Base-by-base conservation (phyloP, 2,888 invertebrate genomes). In the Oscheius myriophilus region DNA sequence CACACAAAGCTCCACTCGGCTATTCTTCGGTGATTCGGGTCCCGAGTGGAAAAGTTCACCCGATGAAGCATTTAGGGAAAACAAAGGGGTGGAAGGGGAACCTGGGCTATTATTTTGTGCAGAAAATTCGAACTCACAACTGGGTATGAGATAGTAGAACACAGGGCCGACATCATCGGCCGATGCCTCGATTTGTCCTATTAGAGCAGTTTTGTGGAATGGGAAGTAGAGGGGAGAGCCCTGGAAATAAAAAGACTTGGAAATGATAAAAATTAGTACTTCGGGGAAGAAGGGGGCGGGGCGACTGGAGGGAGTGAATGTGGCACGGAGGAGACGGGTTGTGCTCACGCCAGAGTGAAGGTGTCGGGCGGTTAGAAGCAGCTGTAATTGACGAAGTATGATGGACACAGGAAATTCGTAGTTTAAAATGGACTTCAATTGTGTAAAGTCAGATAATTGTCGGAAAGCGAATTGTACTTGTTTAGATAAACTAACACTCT, bases 131-230 rank as follows among this genome's bases (percentile, higher is more conserved):
- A 42, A 41, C 23, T 43, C 54, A 58, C 66, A 66, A 21, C 49
- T 49, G 16, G 66, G 66, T n/a, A 66, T 55, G 16, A 66, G 45
- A 45, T 66, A 66, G 57, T 66, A 66, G 55, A 57, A 46, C 6
- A 51, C 39, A 16, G 18, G 46, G 18, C 57, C 66, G 16, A n/a
- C 12, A 45, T 57, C 66, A 21, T 55, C 58, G 12, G 43, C 39
- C 1, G 23, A 16, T 2, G 66, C 66, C 12, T 43, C 16, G 23
- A 66, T 12, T 12, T 14, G 14, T 14, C 66, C 66, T 9, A 66
- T 26, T 21, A 46, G 21, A 1, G 25, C 45, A 14, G 16, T 43
- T 12, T 49, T 23, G 1, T 39, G 57, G 51, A 66, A 53, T 2
- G 21, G 23, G 49, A 57, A 66, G 16, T 61, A 61, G 11, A 61